phyloP scores from a whole-genome alignment of 2,888 invertebrate species.

The Lasioglossum malachurum region DNA sequence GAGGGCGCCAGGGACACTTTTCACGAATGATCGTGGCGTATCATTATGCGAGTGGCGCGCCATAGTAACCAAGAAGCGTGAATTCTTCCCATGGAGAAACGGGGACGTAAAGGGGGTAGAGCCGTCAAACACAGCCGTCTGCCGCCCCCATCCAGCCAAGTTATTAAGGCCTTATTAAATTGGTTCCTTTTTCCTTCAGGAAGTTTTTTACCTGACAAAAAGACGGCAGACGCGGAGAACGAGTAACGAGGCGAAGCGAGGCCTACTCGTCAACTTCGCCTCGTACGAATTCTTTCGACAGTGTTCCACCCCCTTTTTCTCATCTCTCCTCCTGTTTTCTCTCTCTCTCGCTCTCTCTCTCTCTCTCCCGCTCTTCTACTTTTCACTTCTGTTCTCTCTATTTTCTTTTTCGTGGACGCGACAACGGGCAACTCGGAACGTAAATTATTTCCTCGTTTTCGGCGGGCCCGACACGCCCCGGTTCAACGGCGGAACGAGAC shows the following conservation, averaged over 20 bases:
- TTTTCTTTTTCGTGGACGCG: neutral
- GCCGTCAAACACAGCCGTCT: conserved; percentile 77
- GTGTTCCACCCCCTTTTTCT: neutral
- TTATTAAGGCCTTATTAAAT: conserved; percentile 81
- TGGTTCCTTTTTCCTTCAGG: conserved; percentile 70
- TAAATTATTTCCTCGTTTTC: conserved; percentile 71
- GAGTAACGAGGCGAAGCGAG: conserved; percentile 61
- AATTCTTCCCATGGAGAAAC: conserved; percentile 56
- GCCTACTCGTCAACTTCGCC: conserved; percentile 52
- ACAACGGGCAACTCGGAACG: conserved; percentile 53
- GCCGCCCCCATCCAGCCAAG: conserved; percentile 63
- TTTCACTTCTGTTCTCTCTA: neutral
- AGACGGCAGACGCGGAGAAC: conserved; percentile 61
- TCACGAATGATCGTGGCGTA: conserved; percentile 27
- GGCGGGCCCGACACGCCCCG: conserved; percentile 43
- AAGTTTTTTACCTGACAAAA: conserved; percentile 71
- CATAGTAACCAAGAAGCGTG: conserved; percentile 59
- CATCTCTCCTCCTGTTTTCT: neutral
- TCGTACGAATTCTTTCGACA: conserved; percentile 34
- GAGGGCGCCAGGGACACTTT: neutral
- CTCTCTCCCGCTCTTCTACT: neutral
- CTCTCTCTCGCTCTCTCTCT: neutral
- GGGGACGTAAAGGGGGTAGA: conserved; percentile 52
- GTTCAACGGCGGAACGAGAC: conserved; percentile 52
- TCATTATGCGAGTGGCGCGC: conserved; percentile 36